Evolutionary conservation across 2,113 vertebrate genomes (phyloP).

Genomic region (Benitochromis conjunctus): DNA sequence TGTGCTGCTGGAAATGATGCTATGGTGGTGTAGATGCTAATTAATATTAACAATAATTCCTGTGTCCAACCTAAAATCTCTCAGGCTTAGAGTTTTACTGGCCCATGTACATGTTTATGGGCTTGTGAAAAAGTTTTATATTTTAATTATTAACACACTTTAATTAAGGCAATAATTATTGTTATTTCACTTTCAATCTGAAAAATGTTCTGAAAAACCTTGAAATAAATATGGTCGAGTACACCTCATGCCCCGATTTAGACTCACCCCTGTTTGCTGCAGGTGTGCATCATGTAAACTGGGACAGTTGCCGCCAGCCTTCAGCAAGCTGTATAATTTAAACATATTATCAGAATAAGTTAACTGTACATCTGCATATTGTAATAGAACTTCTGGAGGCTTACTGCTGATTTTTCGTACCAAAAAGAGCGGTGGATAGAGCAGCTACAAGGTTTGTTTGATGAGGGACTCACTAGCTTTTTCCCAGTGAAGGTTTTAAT

Average conservation of each 20-base stretch:
- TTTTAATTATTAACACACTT: neutral
- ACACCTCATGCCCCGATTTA: neutral
- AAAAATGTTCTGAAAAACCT: neutral
- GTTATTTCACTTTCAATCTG: neutral
- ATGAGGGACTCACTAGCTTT: rapidly evolving
- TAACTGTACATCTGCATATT: neutral
- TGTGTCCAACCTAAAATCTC: neutral
- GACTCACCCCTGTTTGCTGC: neutral
- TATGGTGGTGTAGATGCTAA: neutral
- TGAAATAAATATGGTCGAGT: neutral
- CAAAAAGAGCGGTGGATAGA: neutral
- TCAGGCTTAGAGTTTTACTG: neutral
- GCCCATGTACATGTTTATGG: neutral
- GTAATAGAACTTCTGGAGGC: neutral
- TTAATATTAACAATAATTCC: neutral
- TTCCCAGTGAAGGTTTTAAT: neutral
- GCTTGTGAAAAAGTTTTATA: neutral
- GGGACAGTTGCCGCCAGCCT: neutral
- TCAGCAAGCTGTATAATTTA: neutral
- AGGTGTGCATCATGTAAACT: neutral
- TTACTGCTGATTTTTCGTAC: neutral
- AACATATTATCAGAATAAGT: neutral
- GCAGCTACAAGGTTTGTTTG: neutral
- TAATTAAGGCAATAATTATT: neutral
- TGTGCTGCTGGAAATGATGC: neutral